Evolutionary conservation across 1,140 invertebrate species (phyloP), one percentile per base, ranked within the genome.

Genomic region (Halesus radiatus): DNA sequence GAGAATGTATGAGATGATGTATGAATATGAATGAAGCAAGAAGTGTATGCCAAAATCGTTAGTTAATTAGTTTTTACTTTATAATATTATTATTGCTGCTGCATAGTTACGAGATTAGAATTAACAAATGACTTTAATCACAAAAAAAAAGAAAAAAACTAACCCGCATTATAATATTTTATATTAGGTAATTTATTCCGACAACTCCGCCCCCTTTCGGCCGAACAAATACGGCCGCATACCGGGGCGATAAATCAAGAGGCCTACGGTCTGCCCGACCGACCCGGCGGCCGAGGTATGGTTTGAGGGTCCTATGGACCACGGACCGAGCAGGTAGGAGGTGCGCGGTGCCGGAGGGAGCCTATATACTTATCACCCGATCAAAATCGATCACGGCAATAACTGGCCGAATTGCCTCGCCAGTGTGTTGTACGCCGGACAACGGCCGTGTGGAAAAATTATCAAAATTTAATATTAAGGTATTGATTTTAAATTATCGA

Each of bases 331-430:
- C 37, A 8, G 60, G 60, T 29, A 29, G n/a, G 0, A 56, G 54
- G 7, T 22, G 54, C n/a, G n/a, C 54, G 60, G 60, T 64, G 16
- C 22, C 62, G 62, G 32, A 72, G 68, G 68, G 4, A 72, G 13
- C 29, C 68, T 52, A 10, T 13, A 45, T 74, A 80, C 72, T 82
- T 83, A 83, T 83, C 81, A 74, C 64, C 64, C 58, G 76, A 80
- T 83, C 72, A 75, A 64, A 83, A 80, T 83, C 79, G 81, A 83
- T 83, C 79, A 83, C 23, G 56, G 60, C 54, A 26, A 64, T 80
- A 83, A 83, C 32, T 80, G 79, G 79, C 52, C 76, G 81, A 74
- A 78, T 74, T 45, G 75, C 50, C 16, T n/a, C 22, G 75, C 58
- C 37, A n/a, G 7, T 64, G 10, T 45, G 7, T 1, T 45, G 37